Percentiles rank a stretch among this genome's conserved stretches.
phyloP scores from a whole-genome alignment of 2,888 invertebrate genomes.

The Epinotia demarniana region DNA sequence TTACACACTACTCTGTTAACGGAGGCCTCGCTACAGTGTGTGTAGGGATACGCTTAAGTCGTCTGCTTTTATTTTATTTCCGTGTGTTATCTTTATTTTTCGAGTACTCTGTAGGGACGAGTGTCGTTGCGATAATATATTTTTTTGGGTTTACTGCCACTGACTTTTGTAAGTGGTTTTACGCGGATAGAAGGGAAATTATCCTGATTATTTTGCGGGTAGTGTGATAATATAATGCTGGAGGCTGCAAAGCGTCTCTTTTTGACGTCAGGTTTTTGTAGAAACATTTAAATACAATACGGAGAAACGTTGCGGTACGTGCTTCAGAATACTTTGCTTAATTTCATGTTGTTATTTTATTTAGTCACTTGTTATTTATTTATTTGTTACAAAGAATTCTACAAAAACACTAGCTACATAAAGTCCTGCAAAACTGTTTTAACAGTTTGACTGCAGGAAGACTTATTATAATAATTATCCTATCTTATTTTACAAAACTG shows the following conservation, averaged over 20 bases:
- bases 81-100: conserved; percentile 39
- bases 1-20: conserved; percentile 54
- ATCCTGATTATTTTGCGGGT: conserved; percentile 11
- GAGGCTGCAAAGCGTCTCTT: background rate
- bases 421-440: too few relatives aligned
- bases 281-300: too few relatives aligned
- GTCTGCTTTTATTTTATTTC: conserved; percentile 42
- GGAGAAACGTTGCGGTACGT: too few relatives aligned
- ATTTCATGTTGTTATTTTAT: too few relatives aligned
- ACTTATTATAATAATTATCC: too few relatives aligned
- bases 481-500: too few relatives aligned
- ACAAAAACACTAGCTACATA: too few relatives aligned
- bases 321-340: too few relatives aligned
- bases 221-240: conserved; percentile 3
- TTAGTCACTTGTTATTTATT: too few relatives aligned
- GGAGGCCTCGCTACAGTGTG: conserved; percentile 43
- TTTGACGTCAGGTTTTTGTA: too few relatives aligned
- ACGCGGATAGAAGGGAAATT: conserved; percentile 25
- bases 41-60: conserved; percentile 43
- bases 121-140: conserved; percentile 35
- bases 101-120: conserved; percentile 36
- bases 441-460: too few relatives aligned
- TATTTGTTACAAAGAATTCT: too few relatives aligned
- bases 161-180: conserved; percentile 30
- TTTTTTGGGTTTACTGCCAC: conserved; percentile 29